These are phyloP conservation scores for Boulengeromyrus knoepffleri DNA, from an alignment of 2,113 vertebrate species.

Conservation along the genomic window DNA sequence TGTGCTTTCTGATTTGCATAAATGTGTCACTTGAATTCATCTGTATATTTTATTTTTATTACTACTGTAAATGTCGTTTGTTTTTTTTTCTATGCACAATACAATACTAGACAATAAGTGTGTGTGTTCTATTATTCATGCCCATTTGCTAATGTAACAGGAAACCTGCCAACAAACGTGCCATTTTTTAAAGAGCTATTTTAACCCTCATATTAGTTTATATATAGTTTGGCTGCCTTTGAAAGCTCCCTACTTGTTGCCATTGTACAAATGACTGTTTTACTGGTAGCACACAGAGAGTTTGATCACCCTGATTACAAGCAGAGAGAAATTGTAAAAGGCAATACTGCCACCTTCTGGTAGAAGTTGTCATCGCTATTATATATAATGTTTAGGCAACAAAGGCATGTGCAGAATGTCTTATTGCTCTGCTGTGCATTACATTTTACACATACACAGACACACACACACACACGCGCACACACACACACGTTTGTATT, in stretches of 20 bases:
- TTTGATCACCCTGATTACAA: not conserved
- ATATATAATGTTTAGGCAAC: not conserved
- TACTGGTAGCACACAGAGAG: not conserved
- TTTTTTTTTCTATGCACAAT: constrained; percentile 9
- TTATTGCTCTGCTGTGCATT: not conserved
- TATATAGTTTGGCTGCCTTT: not conserved
- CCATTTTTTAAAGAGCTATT: not conserved
- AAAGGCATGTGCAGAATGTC: not conserved
- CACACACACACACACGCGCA: too few relatives aligned
- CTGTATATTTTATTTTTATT: constrained; percentile 3
- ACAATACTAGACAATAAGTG: not conserved
- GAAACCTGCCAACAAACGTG: not conserved
- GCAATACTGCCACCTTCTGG: not conserved
- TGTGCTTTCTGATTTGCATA: not conserved
- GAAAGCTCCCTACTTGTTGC: not conserved
- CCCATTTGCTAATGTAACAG: not conserved
- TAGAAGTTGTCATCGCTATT: not conserved
- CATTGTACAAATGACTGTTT: not conserved
- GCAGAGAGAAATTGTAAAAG: not conserved
- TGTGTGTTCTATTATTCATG: not conserved
- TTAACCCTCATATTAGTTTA: not conserved
- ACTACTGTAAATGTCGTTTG: not conserved
- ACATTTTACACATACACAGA: not conserved
- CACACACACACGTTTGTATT: too few relatives aligned
- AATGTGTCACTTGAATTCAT: constrained; percentile 10